These are phyloP conservation scores for Hydractinia symbiolongicarpus DNA, from an alignment of 30 jellyfish, hydroid and myxozoan genomes.

Conservation along the genomic window DNA sequence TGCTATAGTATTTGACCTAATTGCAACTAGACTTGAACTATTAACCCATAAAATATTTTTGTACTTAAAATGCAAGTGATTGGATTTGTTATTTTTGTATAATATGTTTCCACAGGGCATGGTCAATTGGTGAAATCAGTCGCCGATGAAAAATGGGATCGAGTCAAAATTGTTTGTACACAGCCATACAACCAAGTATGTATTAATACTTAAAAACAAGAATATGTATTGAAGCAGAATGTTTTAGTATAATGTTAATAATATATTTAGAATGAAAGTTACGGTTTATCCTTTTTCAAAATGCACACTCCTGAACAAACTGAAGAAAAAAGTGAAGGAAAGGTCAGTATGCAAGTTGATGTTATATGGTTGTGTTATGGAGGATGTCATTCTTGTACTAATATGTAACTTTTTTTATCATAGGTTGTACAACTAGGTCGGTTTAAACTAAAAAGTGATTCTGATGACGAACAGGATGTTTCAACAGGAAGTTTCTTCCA, in stretches of 20 bases:
- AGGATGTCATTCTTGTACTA: not conserved
- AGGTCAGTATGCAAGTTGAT: not conserved
- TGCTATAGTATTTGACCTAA: no score
- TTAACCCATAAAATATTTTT: no score
- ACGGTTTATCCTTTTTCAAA: slow-evolving; percentile 72
- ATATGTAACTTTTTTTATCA: not conserved
- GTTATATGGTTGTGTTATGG: not conserved
- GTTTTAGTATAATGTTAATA: not conserved
- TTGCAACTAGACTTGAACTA: no score
- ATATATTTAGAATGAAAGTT: slow-evolving; percentile 51
- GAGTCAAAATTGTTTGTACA: slow-evolving; percentile 79
- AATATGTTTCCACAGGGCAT: slow-evolving; percentile 27
- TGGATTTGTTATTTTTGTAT: no score
- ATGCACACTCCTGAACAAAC: slow-evolving; percentile 83
- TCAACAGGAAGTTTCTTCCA: slow-evolving; percentile 34
- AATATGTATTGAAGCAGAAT: not conserved
- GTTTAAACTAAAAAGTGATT: slow-evolving; percentile 20
- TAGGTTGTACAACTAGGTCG: slow-evolving; percentile 18
- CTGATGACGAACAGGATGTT: slow-evolving; percentile 42
- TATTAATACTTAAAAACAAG: not conserved
- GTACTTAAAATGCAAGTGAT: no score
- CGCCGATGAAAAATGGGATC: slow-evolving; percentile 90
- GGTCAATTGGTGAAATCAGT: slow-evolving; percentile 62
- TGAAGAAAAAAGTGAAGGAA: slow-evolving; percentile 12
- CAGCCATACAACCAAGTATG: slow-evolving; percentile 92